These are phyloP conservation scores for Porites divaricata DNA, from an alignment of 92 coral and sea anemone genomes.

Conservation along the genomic window DNA sequence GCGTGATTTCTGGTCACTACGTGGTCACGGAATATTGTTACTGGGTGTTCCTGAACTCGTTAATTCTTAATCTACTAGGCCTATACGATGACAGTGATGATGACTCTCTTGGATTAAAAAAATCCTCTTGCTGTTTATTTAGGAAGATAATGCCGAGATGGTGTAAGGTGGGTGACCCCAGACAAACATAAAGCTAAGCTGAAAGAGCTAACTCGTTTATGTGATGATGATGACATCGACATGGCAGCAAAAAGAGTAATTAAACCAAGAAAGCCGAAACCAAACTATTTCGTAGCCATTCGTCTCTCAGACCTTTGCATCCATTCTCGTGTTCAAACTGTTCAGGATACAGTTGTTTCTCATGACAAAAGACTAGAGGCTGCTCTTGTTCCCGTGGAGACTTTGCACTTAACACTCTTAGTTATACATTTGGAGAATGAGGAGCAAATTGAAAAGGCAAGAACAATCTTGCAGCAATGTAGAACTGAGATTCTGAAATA, in stretches of 20 bases:
- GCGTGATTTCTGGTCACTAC: too few relatives aligned
- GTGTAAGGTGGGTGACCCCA: neutral
- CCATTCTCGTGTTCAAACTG: conserved; percentile 66
- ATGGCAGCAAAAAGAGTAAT: neutral
- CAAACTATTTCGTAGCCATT: conserved; percentile 90
- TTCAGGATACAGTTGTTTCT: conserved; percentile 74
- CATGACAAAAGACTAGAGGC: conserved; percentile 70
- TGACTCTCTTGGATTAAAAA: conserved; percentile 56
- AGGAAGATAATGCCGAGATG: conserved; percentile 28
- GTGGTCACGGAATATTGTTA: too few relatives aligned
- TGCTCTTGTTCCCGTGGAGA: conserved; percentile 79
- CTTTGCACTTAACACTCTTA: conserved; percentile 89
- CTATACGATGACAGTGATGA: conserved; percentile 8
- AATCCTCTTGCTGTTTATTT: conserved; percentile 37
- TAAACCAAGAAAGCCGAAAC: conserved; percentile 55
- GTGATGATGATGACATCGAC: conserved; percentile 25
- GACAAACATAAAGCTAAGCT: conserved; percentile 19
- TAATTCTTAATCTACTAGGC: too few relatives aligned
- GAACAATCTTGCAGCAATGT: conserved; percentile 62
- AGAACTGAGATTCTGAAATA: conserved; percentile 35
- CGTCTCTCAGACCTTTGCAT: conserved; percentile 84
- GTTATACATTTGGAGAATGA: conserved; percentile 81
- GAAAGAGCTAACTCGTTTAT: conserved; percentile 19
- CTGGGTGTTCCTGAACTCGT: too few relatives aligned
- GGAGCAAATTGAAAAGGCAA: conserved; percentile 67